These are phyloP conservation scores for Hyposmocoma kahamanoa DNA, from an alignment of 1,140 invertebrate species.

Conservation along the genomic window DNA sequence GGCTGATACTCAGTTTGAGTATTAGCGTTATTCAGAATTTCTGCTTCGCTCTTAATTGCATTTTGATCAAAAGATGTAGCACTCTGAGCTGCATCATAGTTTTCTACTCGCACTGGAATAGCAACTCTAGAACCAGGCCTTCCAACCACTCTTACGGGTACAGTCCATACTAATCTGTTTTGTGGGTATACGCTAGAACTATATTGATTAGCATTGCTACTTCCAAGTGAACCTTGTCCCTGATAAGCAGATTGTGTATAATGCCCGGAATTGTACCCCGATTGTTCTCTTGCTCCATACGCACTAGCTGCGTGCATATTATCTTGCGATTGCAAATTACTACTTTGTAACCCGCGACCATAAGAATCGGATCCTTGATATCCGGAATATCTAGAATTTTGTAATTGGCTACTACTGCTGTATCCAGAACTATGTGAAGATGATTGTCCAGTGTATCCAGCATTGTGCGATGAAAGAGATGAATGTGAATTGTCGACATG, in stretches of 20 bases:
- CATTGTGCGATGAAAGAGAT: slow-evolving; percentile 16
- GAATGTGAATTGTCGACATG: slow-evolving; percentile 28
- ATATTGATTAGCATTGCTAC: slow-evolving; percentile 19
- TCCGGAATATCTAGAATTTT: slow-evolving; percentile 24
- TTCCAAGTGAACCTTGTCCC: slow-evolving; percentile 26
- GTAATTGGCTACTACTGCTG: slow-evolving; percentile 17
- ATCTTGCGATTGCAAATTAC: slow-evolving; percentile 27
- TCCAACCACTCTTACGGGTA: slow-evolving; percentile 39
- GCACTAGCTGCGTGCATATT: slow-evolving; percentile 20
- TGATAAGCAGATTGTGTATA: slow-evolving; percentile 30
- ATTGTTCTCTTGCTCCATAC: slow-evolving; percentile 32
- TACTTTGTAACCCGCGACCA: slow-evolving; percentile 19
- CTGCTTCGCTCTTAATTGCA: slow-evolving; percentile 35
- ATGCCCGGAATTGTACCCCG: slow-evolving; percentile 27
- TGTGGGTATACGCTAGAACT: slow-evolving; percentile 18
- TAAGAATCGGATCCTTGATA: slow-evolving; percentile 20
- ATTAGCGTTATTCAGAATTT: slow-evolving; percentile 25
- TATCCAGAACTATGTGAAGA: slow-evolving; percentile 11
- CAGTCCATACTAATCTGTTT: slow-evolving; percentile 23
- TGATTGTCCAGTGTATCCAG: slow-evolving; percentile 3
- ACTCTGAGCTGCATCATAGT: slow-evolving; percentile 25
- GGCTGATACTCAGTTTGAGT: slow-evolving; percentile 23
- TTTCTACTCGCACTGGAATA: slow-evolving; percentile 42
- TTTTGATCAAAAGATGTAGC: slow-evolving; percentile 29
- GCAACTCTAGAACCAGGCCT: slow-evolving; percentile 45